Percentiles rank a stretch among this genome's conserved stretches.
Conservation (phyloP, 1,140 invertebrate genomes). For the Philotrypesis tridentata region DNA sequence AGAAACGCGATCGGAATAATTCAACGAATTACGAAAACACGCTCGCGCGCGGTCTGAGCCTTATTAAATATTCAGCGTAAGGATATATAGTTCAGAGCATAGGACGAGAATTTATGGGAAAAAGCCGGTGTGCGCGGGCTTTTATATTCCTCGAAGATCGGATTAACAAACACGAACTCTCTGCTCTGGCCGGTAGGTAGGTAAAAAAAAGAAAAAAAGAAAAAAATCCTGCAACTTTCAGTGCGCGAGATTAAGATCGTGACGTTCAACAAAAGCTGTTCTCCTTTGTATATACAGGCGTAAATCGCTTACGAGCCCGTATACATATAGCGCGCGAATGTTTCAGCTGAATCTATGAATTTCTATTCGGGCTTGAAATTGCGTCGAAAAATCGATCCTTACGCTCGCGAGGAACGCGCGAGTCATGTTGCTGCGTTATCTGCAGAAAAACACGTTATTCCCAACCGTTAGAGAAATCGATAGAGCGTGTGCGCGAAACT, state of each 20-base stretch:
- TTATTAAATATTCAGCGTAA: conserved; percentile 71
- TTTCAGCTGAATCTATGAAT: neutral
- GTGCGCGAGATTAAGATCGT: neutral
- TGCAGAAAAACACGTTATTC: too few relatives aligned
- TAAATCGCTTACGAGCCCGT: neutral
- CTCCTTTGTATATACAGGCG: neutral
- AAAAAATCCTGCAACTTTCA: neutral
- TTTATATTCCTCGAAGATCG: conserved; percentile 8
- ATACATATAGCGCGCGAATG: neutral
- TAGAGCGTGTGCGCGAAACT: too few relatives aligned
- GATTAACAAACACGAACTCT: conserved; percentile 7
- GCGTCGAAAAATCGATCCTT: conserved; percentile 18
- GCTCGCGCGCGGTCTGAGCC: conserved; percentile 70
- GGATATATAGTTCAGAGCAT: conserved; percentile 60
- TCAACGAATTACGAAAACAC: conserved; percentile 72
- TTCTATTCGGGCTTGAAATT: neutral
- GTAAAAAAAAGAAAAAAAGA: too few relatives aligned
- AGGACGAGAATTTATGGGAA: conserved; percentile 27
- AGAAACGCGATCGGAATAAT: conserved; percentile 72
- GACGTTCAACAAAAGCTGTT: neutral
- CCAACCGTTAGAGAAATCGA: too few relatives aligned
- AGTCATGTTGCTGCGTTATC: too few relatives aligned
- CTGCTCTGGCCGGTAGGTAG: too few relatives aligned
- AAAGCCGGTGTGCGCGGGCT: neutral
- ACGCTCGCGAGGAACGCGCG: neutral